Base-by-base conservation (phyloP, 2,797 vertebrate species). In the Acrossocheilus wenchowensis region DNA sequence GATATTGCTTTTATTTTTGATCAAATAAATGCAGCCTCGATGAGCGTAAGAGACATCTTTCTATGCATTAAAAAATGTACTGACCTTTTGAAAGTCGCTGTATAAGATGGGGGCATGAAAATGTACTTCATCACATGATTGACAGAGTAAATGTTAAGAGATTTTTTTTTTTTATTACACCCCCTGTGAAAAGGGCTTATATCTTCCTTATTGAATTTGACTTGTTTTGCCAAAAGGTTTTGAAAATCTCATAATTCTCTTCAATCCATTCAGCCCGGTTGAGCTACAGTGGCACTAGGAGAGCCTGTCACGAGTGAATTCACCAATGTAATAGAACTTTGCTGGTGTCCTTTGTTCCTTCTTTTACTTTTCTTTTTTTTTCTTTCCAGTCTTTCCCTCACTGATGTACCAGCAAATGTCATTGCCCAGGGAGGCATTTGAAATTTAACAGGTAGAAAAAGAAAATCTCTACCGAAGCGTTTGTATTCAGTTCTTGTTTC, bases 381-480 rank as follows among this genome's bases (percentile, higher is more conserved):
- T 17, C 12, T 34, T 36, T 30, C 15, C 21, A 39, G 57, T 74
- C 57, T 68, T 84, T 48, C 43, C 60, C 73, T 77, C 23, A 66
- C 60, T 66, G 60, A 78, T 77, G 19, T 50, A 12, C 82, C 14
- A 66, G 57, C 72, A 84, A 66, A 84, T 84, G 72, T 52, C 57
- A 66, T 68, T 39, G 73, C 82, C 30, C 41, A 77, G 57, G 60
- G 30, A 50, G 60, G 34, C 50, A 77, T 66, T 84, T 7, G 26
- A 75, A 84, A 72, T 82, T 50, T 64, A 77, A 84, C 8, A 10
- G 30, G 62, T 62, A 57, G 48, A 69, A 85, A 48, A 77, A 54
- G 36, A 21, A 78, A 69, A 14, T 26, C 66, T 78, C 3, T 30
- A 21, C 41, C 2, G 50, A 50, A 50, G 57, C 3, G 19, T 71